Percentiles rank a stretch among this genome's conserved stretches.
Conservation (phyloP, 2,797 vertebrate genomes). For the Mormyrus proboscirostris region DNA sequence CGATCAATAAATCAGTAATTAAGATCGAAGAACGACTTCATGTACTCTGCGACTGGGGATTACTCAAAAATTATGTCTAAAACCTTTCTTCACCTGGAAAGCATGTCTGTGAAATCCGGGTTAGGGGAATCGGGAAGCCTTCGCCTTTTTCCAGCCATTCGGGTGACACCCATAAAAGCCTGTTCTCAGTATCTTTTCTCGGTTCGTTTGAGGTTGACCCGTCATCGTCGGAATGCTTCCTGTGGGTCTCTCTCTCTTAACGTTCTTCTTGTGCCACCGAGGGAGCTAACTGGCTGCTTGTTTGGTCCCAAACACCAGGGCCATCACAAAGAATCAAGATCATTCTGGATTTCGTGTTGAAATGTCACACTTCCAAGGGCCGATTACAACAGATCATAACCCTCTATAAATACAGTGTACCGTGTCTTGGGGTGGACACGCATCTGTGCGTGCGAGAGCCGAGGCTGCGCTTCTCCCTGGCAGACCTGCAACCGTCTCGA, state of each 20-base stretch:
- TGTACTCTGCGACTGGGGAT: background rate
- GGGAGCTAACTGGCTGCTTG: background rate
- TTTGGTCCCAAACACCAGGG: constrained; percentile 26
- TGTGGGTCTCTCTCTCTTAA: background rate
- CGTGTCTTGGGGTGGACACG: constrained; percentile 40
- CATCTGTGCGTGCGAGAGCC: constrained; percentile 36
- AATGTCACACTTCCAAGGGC: constrained; percentile 26
- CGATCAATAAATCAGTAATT: background rate
- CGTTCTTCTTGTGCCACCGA: background rate
- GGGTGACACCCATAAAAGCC: background rate
- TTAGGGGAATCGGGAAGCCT: background rate
- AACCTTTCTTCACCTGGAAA: background rate
- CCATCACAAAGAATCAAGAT: constrained; percentile 22
- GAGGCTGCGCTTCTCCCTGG: background rate
- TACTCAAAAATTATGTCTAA: background rate
- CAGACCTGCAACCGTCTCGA: background rate
- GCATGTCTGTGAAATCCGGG: background rate
- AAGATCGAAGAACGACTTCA: background rate
- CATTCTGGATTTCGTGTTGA: background rate
- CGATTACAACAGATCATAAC: constrained; percentile 33
- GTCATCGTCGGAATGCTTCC: background rate
- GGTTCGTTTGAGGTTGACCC: background rate
- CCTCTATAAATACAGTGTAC: constrained; percentile 16
- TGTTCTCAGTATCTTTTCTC: background rate
- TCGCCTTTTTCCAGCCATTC: background rate